Evolutionary conservation across 2,888 invertebrate species (phyloP), one percentile per base, ranked within the genome.

Genomic region (Lithophane ornitopus): DNA sequence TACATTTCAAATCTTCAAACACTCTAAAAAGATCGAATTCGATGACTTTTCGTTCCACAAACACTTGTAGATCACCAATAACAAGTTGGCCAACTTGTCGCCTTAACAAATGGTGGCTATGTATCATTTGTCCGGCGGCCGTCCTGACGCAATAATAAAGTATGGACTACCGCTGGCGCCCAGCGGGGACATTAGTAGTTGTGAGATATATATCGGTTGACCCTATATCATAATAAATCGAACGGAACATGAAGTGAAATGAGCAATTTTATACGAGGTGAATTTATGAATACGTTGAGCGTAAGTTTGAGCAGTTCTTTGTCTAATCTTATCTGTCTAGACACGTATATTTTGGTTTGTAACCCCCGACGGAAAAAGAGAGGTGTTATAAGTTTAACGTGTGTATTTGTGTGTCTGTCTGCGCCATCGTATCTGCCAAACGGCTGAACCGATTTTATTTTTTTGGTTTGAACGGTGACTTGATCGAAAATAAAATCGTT

Each of bases 71-170:
- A 74, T 52, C 63, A 68, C 52, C 61, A 80, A 76, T 68, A 80
- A 72, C 44, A 74, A 76, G 78, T 76, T 65, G 19, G 61, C 79
- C 68, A 82, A 88, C 79, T 76, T 81, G 76, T 84, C 84, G 77
- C 58, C 72, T 58, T 19, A 22, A 34, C 69, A 77, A 70, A 76
- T 76, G 76, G 28, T 28, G 49, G 59, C 70, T 76, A 78, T 76
- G 79, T 78, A 61, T 61, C 68, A 75, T 70, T 70, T 61, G 59
- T 58, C 61, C 65, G 66, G 52, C 54, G 62, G 28, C 58, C 46
- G 39, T 49, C 39, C 76, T 70, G 80, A 82, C 81, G 85, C 78
- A 85, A 89, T 84, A 84, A 90, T 78, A 84, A 80, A 84, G 76
- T 41, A 80, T 63, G 49, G 49, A 63, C 49, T 77, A 74, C 72